phyloP scores from a whole-genome alignment of 53 echinoderm and acorn worm species.

The Mesocentrotus franciscanus region DNA sequence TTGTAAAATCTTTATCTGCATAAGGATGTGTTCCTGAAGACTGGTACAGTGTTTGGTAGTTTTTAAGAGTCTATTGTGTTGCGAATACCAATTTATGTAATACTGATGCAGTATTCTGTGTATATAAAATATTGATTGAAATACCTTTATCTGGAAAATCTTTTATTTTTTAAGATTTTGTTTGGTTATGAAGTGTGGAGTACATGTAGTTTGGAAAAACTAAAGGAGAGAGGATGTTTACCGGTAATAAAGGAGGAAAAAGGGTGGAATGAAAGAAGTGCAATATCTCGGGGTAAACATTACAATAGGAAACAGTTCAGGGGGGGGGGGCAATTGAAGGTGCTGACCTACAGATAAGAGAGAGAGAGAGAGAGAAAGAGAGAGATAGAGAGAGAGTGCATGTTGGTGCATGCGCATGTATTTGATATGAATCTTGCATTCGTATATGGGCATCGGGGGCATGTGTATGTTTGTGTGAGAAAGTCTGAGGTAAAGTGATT shows the following conservation, averaged over 20 bases:
- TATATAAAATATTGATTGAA: conserved; percentile 42
- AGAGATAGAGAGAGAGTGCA: neutral
- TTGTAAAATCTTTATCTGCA: too few species aligned
- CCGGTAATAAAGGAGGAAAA: too few species aligned
- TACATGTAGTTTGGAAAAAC: neutral
- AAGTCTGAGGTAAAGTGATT: too few species aligned
- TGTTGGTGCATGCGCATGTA: too few species aligned
- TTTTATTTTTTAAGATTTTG: neutral
- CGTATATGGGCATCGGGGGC: too few species aligned
- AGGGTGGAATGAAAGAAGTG: too few species aligned
- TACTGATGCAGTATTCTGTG: conserved; percentile 33
- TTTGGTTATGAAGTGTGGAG: neutral
- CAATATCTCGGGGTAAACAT: too few species aligned
- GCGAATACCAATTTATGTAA: neutral
- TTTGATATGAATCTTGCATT: too few species aligned
- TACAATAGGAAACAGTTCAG: too few species aligned
- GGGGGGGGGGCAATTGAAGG: neutral
- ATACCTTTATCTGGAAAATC: neutral
- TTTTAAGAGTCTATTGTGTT: neutral
- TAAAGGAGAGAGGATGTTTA: neutral
- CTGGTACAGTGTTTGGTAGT: neutral
- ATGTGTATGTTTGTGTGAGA: too few species aligned
- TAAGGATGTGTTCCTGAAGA: neutral
- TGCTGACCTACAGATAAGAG: neutral
- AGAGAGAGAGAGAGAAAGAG: neutral